A percentile compares a stretch with the other conserved stretches of the same genome.
Conservation (phyloP, 1,140 invertebrate genomes). For the Plectus sambesii region DNA sequence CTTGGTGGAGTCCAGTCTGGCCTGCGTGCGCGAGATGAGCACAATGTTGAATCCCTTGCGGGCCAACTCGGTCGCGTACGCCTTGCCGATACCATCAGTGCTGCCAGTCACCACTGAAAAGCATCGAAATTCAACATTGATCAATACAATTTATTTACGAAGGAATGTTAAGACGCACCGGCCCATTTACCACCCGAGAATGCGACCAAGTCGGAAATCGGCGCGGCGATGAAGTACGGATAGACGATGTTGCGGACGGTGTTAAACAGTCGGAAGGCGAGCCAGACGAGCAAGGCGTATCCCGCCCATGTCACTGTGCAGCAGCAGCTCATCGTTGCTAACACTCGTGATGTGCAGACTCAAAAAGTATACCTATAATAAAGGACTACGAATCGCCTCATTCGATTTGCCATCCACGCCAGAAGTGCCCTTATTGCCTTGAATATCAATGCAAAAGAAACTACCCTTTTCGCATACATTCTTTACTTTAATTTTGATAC, state of each 20-base stretch:
- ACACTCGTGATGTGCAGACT: no score
- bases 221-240: conserved; percentile 29
- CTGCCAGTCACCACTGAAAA: conserved; percentile 39
- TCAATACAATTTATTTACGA: not conserved
- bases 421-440: no score
- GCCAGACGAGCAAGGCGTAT: conserved; percentile 6
- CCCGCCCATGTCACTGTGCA: no score
- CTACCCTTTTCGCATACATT: no score
- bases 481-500: no score
- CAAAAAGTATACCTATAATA: no score
- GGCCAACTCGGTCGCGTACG: conserved; percentile 39
- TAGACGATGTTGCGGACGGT: conserved; percentile 25
- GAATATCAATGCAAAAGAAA: no score
- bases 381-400: no score
- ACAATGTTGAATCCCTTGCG: conserved; percentile 33
- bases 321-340: conserved; percentile 13
- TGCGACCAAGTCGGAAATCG: conserved; percentile 31
- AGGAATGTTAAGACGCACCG: conserved; percentile 20
- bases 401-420: no score
- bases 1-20: conserved; percentile 31
- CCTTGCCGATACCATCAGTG: conserved; percentile 44
- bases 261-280: conserved; percentile 12
- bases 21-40: conserved; percentile 31
- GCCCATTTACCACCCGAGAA: conserved; percentile 40
- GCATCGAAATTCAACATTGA: not conserved